Percentiles rank a stretch among this genome's conserved stretches.
These are phyloP conservation scores for Channa argus DNA, from an alignment of 2,113 vertebrate species.

Conservation along the genomic window DNA sequence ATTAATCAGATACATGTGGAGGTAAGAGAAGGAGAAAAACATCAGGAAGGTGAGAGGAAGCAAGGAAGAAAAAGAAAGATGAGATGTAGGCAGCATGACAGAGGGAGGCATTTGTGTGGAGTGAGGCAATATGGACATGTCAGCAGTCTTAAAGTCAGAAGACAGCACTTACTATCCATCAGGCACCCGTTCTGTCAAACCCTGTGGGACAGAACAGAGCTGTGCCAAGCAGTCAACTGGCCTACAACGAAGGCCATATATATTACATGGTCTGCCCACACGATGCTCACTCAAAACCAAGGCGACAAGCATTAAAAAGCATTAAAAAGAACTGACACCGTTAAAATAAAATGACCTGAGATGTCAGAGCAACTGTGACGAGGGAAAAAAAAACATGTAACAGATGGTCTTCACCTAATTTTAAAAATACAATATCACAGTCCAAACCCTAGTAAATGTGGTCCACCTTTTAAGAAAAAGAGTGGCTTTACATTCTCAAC, in stretches of 20 bases:
- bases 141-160: conserved; percentile 78
- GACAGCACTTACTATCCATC: conserved; percentile 70
- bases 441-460: neutral
- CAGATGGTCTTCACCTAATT: neutral
- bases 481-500: conserved; percentile 32
- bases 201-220: conserved; percentile 59
- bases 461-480: conserved; percentile 8
- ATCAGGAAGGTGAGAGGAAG: neutral
- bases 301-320: conserved; percentile 44
- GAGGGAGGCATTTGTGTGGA: neutral
- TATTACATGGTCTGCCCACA: conserved; percentile 67
- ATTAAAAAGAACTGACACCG: conserved; percentile 19
- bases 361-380: conserved; percentile 8
- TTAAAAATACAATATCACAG: conserved; percentile 1
- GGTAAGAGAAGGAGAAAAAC: conserved; percentile 23
- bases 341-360: conserved; percentile 22
- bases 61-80: neutral
- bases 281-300: conserved; percentile 37
- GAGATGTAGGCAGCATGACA: conserved; percentile 20
- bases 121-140: conserved; percentile 64
- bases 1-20: conserved; percentile 51
- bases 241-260: conserved; percentile 55
- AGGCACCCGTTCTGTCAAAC: conserved; percentile 52
- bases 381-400: neutral
- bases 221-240: conserved; percentile 47